These are phyloP conservation scores for Nannoperca australis DNA, from an alignment of 2,797 vertebrate genomes.

Conservation along the genomic window DNA sequence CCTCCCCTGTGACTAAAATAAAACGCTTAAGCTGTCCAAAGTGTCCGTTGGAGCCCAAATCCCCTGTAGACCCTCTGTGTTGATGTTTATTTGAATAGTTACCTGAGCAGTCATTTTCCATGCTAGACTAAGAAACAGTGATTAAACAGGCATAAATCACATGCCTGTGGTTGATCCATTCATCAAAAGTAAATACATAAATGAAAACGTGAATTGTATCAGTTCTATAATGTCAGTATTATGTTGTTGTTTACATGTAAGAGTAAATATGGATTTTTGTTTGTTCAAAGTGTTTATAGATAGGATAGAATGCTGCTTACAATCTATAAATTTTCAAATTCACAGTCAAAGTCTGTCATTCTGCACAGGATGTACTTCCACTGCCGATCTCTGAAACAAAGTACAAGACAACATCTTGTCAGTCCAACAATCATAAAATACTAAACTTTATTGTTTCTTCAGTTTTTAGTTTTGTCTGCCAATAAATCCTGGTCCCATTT, in stretches of 20 bases:
- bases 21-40: conserved; percentile 31
- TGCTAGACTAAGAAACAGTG: conserved; percentile 38
- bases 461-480: conserved; percentile 2
- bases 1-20: conserved; percentile 21
- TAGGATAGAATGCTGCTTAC: conserved; percentile 5
- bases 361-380: conserved; percentile 99
- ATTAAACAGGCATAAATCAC: conserved; percentile 19
- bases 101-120: conserved; percentile 20
- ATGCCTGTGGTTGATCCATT: conserved; percentile 24
- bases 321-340: conserved; percentile 91
- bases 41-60: conserved; percentile 1
- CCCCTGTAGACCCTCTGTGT: conserved; percentile 5
- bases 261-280: conserved; percentile 41
- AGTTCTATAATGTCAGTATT: conserved; percentile 13
- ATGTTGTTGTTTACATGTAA: conserved; percentile 37
- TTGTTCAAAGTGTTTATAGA: conserved; percentile 15
- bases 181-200: conserved; percentile 40
- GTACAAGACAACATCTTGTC: conserved; percentile 37
- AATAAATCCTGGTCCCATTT: conserved; percentile 7
- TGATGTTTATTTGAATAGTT: conserved; percentile 25
- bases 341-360: conserved; percentile 95
- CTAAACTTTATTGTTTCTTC: not conserved
- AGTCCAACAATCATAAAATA: conserved; percentile 22
- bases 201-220: conserved; percentile 24
- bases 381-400: conserved; percentile 93